Evolutionary conservation across 2,888 invertebrate species (phyloP).

Genomic region (Drosophila suboccidentalis): DNA sequence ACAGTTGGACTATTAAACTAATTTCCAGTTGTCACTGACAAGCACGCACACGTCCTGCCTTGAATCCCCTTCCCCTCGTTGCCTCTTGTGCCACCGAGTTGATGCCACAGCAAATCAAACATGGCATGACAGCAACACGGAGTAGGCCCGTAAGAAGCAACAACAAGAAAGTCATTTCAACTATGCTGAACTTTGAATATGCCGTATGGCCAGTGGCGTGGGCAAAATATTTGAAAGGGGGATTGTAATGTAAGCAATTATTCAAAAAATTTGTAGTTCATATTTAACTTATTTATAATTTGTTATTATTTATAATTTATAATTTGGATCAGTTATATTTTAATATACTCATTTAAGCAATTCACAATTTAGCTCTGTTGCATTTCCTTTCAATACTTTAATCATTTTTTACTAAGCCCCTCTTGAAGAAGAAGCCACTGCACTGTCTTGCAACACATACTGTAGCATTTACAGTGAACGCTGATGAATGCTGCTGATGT

Average conservation of each 20-base stretch:
- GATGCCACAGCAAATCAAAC: conserved; percentile 31
- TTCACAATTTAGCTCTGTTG: not conserved
- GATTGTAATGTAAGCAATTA: not conserved
- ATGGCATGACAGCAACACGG: conserved; percentile 32
- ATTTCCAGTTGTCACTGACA: conserved; percentile 79
- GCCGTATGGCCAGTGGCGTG: conserved; percentile 17
- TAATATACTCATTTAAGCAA: too few species aligned
- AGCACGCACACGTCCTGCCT: conserved; percentile 66
- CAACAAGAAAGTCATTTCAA: conserved; percentile 49
- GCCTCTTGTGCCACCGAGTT: not conserved
- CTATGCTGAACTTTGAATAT: conserved; percentile 59
- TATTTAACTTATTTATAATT: too few species aligned
- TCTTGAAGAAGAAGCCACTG: conserved; percentile 4
- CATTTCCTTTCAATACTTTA: not conserved
- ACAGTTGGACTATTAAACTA: conserved; percentile 78
- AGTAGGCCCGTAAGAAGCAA: conserved; percentile 41
- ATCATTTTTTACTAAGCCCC: not conserved
- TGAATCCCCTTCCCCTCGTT: not conserved
- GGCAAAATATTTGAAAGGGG: not conserved
- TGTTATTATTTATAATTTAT: too few species aligned
- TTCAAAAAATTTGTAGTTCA: too few species aligned
- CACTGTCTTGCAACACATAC: conserved; percentile 56
- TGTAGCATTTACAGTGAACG: conserved; percentile 46
- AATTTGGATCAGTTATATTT: not conserved
- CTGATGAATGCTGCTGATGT: conserved; percentile 66